Base-by-base conservation (phyloP, 1,140 invertebrate genomes). In the Cheumatopsyche charites region DNA sequence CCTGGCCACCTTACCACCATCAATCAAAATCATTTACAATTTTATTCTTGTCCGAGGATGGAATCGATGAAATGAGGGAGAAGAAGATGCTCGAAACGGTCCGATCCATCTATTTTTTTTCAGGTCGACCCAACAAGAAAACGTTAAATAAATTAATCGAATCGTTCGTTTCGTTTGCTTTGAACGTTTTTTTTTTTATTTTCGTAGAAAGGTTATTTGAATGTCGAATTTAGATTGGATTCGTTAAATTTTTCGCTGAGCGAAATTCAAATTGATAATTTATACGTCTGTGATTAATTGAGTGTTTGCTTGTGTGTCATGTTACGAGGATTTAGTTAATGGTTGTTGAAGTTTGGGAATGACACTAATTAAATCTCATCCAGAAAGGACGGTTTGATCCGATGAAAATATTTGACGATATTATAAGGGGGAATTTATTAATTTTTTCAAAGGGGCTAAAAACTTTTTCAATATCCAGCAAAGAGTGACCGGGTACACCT, bases 1-100 rank as follows among this genome's bases (percentile, higher is more conserved):
- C 21, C 21, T 58, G 21, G 55, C 21, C 55, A 23, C 21, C 43
- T 15, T n/a, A n/a, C 43, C 43, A 58, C 55, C 55, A 58, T 58
- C 55, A 58, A 58, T 58, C 55, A 58, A 58, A 58, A 58, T 58
- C 55, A 23, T 58, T 58, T 58, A 58, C 55, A 58, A 58, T 58
- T 58, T 58, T 58, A 58, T 58, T 58, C 23, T 26, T 58, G 55
- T 58, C 55, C 55, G 23, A 26, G 23, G 23, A 23, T 9, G 23
- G 25, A 58, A n/a, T 19, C 55, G 55, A 25, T 26, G 55, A 58
- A 58, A 58, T 58, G 55, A 58, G 12, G 23, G 23, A 58, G 23
- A 58, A 58, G 23, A 25, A 25, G 6, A 23, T 0, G 1, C 17
- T 3, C 15, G 43, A 47, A 47, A 47, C 3, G 15, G 43, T n/a